These are phyloP conservation scores for Electrophaes corylata DNA, from an alignment of 2,888 invertebrate genomes.

Conservation along the genomic window DNA sequence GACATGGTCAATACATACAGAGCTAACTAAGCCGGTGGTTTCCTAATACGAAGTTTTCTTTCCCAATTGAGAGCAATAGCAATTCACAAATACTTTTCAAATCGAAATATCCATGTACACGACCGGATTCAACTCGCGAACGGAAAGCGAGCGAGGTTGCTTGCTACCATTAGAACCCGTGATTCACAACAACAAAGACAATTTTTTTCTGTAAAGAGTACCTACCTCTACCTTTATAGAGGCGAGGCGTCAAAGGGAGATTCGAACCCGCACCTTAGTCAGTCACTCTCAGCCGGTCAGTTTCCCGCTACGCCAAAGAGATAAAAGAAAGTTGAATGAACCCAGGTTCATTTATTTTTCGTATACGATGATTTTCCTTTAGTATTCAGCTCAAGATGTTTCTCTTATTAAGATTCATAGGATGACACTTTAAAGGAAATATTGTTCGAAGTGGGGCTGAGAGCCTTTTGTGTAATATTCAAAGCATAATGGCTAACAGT, in stretches of 20 bases:
- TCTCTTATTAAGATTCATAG: slow-evolving; percentile 80
- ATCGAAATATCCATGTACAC: no score
- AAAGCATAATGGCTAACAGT: slow-evolving; percentile 35
- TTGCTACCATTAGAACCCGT: no score
- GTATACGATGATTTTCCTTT: slow-evolving; percentile 61
- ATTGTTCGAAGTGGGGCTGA: slow-evolving; percentile 59
- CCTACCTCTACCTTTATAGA: no score
- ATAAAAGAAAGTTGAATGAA: slow-evolving; percentile 66
- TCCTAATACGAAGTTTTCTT: no score
- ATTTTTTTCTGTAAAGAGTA: no score
- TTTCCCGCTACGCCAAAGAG: background rate
- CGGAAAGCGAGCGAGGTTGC: no score
- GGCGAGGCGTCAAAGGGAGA: background rate
- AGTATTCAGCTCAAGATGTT: slow-evolving; percentile 74
- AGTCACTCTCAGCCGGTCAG: background rate
- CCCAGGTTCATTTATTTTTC: slow-evolving; percentile 55
- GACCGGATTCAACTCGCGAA: no score
- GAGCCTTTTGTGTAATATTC: slow-evolving; percentile 46
- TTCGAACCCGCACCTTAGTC: background rate
- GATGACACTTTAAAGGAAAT: slow-evolving; percentile 80
- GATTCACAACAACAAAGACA: no score
- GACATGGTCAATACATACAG: no score
- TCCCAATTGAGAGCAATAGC: no score
- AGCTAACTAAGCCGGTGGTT: no score
- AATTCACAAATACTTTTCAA: no score